Conservation (phyloP, 1,140 invertebrate species). For the Caenorhabditis latens region DNA sequence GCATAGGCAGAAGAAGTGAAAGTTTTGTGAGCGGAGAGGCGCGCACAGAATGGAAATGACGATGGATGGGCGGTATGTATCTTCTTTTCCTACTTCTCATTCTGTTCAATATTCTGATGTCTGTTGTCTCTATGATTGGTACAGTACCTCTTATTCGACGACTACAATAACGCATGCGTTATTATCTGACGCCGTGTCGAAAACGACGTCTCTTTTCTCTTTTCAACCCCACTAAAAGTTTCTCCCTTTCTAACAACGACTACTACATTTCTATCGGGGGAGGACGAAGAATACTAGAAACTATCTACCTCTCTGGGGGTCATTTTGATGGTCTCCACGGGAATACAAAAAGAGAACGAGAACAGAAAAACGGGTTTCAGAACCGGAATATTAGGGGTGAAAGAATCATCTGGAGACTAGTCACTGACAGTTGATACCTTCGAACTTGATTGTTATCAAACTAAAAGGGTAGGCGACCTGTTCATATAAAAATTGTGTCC, state of each 20-base stretch:
- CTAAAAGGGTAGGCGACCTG: too few species aligned
- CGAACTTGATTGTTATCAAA: too few species aligned
- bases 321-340: background rate
- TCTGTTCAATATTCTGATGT: constrained; percentile 24
- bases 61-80: constrained; percentile 20
- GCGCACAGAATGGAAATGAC: background rate
- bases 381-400: constrained; percentile 6
- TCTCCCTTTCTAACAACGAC: background rate
- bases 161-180: constrained; percentile 1
- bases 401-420: constrained; percentile 6
- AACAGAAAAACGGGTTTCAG: constrained; percentile 24
- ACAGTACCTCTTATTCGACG: background rate
- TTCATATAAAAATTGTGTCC: too few species aligned
- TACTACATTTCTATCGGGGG: background rate
- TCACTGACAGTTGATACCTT: background rate
- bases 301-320: background rate
- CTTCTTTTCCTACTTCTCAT: background rate
- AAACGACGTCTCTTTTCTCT: background rate
- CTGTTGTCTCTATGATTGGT: background rate
- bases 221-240: background rate
- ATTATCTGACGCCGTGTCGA: constrained; percentile 29
- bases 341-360: background rate
- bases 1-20: background rate
- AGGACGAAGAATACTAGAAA: background rate
- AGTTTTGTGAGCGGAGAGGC: background rate